Base-by-base conservation (phyloP, 2,797 vertebrate species). In the Cichlasoma orientale region DNA sequence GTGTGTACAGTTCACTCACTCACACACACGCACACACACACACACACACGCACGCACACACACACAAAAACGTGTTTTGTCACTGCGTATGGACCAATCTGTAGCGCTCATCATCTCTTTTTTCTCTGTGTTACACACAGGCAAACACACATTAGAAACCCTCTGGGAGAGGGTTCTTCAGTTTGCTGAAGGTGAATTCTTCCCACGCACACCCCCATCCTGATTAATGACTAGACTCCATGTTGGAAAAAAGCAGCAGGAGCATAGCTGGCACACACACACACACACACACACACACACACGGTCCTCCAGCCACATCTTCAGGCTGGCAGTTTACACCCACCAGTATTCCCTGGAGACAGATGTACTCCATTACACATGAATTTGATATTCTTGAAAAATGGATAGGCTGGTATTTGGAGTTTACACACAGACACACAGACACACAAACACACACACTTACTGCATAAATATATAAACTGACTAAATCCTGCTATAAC, bases 161-260 rank as follows among this genome's bases (percentile, higher is more conserved):
- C 89, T 78, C 52, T 77, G 88, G 83, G 83, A 91, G 76, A 88
- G 82, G 86, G 87, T 91, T 91, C 90, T 93, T 93, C 84, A 92
- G 87, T 90, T 89, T 85, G 86, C 83, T 90, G 89, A 92, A 90
- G 90, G 85, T 92, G 90, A 95, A 90, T 84, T 90, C 89, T 86
- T 93, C 94, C 94, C 90, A 95, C 93, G 77, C 92, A 94, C 88
- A 77, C 82, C 88, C 92, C 85, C 87, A 75, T 78, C 77, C 87
- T 92, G 94, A 94, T 95, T 95, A 93, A 93, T 90, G 86, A 91
- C 91, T 89, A 90, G 91, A 93, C 89, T 92, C 82, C 76, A 82
- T 89, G 88, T 90, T 92, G 31, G 54, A 82, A 47, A 47, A 47
- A 47, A 27, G 41, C 3, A 66, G 3, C 61, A 18, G 59, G 21